Conservation (phyloP, 2,797 vertebrate genomes). For the Threskiornis aethiopicus region DNA sequence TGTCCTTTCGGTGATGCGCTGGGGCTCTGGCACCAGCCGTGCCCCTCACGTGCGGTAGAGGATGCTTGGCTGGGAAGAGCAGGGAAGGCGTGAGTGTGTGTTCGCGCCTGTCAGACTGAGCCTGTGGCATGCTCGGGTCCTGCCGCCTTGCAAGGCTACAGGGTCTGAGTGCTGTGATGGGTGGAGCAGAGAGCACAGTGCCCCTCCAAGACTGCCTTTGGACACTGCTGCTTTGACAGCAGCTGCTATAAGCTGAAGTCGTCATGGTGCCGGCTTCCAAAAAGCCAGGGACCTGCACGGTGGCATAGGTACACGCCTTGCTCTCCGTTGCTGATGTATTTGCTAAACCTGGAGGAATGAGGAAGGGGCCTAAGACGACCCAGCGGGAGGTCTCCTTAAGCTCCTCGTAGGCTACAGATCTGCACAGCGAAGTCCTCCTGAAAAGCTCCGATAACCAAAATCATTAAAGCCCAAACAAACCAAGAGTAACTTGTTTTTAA, state of each 20-base stretch:
- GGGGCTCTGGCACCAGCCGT: background rate
- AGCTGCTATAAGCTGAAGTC: background rate
- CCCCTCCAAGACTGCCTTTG: background rate
- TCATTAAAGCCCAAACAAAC: conserved; percentile 47
- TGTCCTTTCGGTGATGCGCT: accelerated
- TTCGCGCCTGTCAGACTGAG: accelerated
- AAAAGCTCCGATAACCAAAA: conserved; percentile 65
- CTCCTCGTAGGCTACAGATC: background rate
- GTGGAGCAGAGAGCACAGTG: background rate
- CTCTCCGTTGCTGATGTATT: background rate
- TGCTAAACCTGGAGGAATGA: background rate
- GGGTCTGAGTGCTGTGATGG: background rate
- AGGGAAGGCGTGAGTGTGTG: background rate
- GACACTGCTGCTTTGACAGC: background rate
- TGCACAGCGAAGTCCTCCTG: conserved; percentile 13
- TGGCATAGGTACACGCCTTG: background rate
- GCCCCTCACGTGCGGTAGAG: accelerated
- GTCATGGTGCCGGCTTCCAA: background rate
- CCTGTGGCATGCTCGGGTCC: accelerated
- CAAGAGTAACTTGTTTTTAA: conserved; percentile 4
- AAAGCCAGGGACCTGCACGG: background rate
- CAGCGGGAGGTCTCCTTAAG: conserved; percentile 28
- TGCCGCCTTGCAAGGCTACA: background rate
- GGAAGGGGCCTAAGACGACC: background rate
- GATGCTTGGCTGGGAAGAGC: background rate